Evolutionary conservation across 2,113 vertebrate species (phyloP).

Genomic region (Ranitomeya imitator): DNA sequence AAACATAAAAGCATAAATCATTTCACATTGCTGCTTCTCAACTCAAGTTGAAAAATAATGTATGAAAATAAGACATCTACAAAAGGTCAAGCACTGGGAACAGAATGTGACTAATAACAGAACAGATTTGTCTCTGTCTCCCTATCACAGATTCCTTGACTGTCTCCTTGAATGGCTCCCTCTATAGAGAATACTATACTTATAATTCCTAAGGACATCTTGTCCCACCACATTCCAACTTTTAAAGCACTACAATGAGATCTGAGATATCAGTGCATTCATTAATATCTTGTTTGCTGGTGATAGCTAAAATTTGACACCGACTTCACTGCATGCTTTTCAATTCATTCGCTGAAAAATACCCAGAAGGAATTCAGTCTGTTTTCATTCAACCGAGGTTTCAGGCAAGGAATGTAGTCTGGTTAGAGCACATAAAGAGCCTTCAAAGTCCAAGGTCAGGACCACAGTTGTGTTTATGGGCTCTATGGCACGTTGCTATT

Average conservation of each 20-base stretch:
- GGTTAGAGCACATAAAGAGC: conserved; percentile 31
- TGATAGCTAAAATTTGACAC: background rate
- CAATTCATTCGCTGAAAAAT: background rate
- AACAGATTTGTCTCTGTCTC: conserved; percentile 13
- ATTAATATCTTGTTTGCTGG: background rate
- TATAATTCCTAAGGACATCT: background rate
- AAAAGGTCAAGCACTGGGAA: background rate
- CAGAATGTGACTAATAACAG: conserved; percentile 26
- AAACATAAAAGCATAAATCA: background rate
- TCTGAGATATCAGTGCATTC: background rate
- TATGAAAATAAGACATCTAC: background rate
- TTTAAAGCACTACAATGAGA: background rate
- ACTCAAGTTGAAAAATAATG: background rate
- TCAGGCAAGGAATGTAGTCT: conserved; percentile 32
- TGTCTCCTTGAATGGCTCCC: background rate
- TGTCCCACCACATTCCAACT: conserved; percentile 1
- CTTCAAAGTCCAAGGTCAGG: conserved; percentile 38
- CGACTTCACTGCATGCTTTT: background rate
- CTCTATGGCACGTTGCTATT: conserved; percentile 43
- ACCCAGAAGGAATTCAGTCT: background rate
- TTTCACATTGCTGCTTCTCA: background rate
- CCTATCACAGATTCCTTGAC: background rate
- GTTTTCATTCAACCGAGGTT: background rate
- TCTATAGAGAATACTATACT: background rate
- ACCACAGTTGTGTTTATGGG: background rate